Base-by-base conservation (phyloP, 2,113 vertebrate species). In the Xenus cinereus region DNA sequence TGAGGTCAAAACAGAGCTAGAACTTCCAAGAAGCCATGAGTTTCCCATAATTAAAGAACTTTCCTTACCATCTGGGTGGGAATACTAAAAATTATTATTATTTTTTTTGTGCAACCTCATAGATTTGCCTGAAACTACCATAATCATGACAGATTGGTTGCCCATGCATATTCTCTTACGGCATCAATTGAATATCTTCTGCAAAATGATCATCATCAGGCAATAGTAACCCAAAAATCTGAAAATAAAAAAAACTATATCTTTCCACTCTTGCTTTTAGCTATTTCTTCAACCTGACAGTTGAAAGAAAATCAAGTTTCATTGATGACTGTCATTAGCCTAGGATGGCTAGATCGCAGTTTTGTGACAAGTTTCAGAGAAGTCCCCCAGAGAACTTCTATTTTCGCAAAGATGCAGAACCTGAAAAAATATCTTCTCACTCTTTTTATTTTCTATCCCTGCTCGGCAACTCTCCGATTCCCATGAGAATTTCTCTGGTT, bases 251-350 rank as follows among this genome's bases (percentile, higher is more conserved):
- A 78, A 80, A 23, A 84, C 82, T 30, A 30, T 81, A 11, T 71
- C 7, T 97, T 89, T 91, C 73, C 75, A 54, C 46, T 91, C 86
- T 84, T 64, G 66, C 75, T 96, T 96, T 97, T 92, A 96, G 88
- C 78, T 91, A 69, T 94, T 93, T 94, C 91, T 95, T 96, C 69
- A 82, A 22, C 57, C 51, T 97, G 92, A 96, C 97, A 97, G 87
- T 75, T 97, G 93, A 97, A 97, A 95, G 93, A 94, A 96, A 89
- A 88, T 91, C 90, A 89, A 6, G 76, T 84, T 93, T 93, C 95
- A 97, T 78, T 95, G 97, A 96, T 95, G 96, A 89, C 69, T 97
- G 94, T 90, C 93, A 95, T 97, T 97, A 97, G 95, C 79, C 88
- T 90, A 89, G 94, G 84, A 94, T 90, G 82, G 74, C 84, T 97